Percentiles rank a stretch among this genome's conserved stretches.
Evolutionary conservation across 2,888 invertebrate genomes (phyloP).

Genomic region (Tipula vernalis): DNA sequence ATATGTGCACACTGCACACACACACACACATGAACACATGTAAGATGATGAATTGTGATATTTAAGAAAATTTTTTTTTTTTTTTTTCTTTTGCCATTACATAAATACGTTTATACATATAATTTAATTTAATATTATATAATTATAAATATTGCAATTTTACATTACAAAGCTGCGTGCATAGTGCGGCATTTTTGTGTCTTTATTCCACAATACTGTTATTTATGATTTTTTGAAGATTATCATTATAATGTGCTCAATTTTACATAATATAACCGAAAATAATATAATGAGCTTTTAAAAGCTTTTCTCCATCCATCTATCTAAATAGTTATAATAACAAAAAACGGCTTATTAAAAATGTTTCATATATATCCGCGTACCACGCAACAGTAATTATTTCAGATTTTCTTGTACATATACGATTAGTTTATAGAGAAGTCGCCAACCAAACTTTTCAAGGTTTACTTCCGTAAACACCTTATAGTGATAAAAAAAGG

Average conservation of each 20-base stretch:
- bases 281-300: not conserved
- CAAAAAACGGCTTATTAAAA: not conserved
- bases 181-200: not conserved
- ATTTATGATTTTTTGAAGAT: not conserved
- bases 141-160: not conserved
- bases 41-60: not conserved
- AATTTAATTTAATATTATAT: not conserved
- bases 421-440: not conserved
- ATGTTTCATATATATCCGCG: not conserved
- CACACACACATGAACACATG: not conserved
- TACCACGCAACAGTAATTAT: not conserved
- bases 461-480: not conserved
- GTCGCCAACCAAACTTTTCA: not conserved
- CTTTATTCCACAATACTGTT: not conserved
- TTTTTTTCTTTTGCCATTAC: not conserved
- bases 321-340: not conserved
- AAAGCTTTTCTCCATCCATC: not conserved
- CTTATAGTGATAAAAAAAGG: not conserved
- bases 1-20: too few species aligned
- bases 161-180: not conserved
- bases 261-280: not conserved
- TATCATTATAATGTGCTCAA: not conserved
- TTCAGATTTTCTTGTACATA: not conserved
- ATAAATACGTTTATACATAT: not conserved
- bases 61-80: not conserved